These are phyloP conservation scores for Ditula angustiorana DNA, from an alignment of 2,888 invertebrate species.

Conservation along the genomic window DNA sequence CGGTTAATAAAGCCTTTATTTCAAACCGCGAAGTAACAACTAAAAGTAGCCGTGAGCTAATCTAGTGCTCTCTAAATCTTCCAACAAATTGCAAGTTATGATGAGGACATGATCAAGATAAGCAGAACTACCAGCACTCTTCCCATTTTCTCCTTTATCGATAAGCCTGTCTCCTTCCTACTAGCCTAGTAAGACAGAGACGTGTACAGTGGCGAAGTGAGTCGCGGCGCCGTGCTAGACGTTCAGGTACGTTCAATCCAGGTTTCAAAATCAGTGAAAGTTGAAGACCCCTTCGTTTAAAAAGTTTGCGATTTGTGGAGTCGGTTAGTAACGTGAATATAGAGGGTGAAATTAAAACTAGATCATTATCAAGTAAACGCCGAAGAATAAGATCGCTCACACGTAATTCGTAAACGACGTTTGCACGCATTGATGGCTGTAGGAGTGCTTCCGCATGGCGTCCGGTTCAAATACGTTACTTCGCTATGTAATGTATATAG, in stretches of 20 bases:
- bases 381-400: background rate
- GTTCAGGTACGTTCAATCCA: slow-evolving; percentile 7
- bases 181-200: background rate
- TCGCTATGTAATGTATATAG: too few species aligned
- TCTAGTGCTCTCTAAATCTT: slow-evolving; percentile 3
- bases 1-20: background rate
- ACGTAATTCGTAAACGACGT: too few species aligned
- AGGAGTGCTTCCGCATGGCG: too few species aligned
- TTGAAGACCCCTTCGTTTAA: slow-evolving; percentile 7
- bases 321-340: background rate
- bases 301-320: slow-evolving; percentile 32
- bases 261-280: slow-evolving; percentile 31
- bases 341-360: background rate
- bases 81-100: slow-evolving; percentile 17
- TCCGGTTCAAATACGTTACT: too few species aligned
- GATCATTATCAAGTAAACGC: background rate
- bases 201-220: background rate
- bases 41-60: background rate
- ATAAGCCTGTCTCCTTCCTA: background rate
- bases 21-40: background rate
- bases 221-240: background rate
- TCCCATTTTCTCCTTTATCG: background rate
- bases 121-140: background rate
- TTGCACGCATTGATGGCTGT: too few species aligned
- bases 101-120: background rate